Percentiles rank a stretch among this genome's conserved stretches.
Conservation (phyloP, 2,113 vertebrate genomes). For the Colinus virginianus region DNA sequence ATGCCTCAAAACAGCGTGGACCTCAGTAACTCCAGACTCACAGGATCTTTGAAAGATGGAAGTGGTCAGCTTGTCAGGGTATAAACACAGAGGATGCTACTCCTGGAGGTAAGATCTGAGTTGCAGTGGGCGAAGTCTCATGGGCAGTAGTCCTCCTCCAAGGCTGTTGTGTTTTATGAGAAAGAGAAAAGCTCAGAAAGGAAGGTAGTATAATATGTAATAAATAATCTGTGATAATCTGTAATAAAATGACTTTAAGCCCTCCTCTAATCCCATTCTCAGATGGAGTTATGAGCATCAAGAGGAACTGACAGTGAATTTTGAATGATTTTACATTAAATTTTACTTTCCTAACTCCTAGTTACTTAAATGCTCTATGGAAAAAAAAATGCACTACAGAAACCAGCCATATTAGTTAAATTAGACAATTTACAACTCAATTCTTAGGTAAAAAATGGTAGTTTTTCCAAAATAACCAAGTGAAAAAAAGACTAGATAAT, state of each 20-base stretch:
- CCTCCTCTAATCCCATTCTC: background rate
- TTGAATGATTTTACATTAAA: background rate
- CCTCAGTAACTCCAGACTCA: background rate
- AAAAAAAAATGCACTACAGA: background rate
- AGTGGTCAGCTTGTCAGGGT: background rate
- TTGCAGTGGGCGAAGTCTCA: accelerated
- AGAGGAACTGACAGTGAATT: background rate
- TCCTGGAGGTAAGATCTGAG: background rate
- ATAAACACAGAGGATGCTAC: background rate
- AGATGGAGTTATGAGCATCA: background rate
- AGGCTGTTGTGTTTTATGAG: background rate
- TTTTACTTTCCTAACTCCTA: background rate
- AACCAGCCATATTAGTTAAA: background rate
- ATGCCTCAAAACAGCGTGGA: background rate
- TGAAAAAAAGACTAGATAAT: background rate
- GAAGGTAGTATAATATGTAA: background rate
- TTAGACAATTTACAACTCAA: background rate
- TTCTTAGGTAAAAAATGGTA: background rate
- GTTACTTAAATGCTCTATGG: background rate
- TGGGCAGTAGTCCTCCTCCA: accelerated
- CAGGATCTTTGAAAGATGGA: background rate
- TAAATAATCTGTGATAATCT: background rate
- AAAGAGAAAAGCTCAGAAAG: background rate
- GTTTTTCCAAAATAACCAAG: background rate
- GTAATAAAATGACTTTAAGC: background rate